phyloP scores from a whole-genome alignment of 2,113 vertebrate species.

The Tinamus guttatus region DNA sequence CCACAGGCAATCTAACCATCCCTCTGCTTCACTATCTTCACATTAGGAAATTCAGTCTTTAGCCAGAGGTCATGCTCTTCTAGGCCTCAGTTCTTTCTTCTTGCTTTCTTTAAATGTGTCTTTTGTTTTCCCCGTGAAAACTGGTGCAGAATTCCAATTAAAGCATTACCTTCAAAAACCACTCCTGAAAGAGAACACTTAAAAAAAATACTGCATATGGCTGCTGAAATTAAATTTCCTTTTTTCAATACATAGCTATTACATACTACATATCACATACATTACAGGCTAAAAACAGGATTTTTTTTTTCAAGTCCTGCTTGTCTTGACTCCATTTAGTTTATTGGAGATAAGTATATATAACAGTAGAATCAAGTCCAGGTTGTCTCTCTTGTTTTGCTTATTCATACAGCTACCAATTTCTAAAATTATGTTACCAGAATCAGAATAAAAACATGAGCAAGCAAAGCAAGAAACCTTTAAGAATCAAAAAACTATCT shows the following conservation, averaged over 20 bases:
- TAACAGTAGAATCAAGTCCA: not conserved
- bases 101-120: not conserved
- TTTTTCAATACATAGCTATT: not conserved
- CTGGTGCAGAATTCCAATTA: not conserved
- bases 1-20: not conserved
- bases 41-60: not conserved
- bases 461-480: not conserved
- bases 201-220: not conserved
- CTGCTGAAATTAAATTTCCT: not conserved
- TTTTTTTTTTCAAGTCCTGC: not conserved
- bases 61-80: not conserved
- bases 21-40: not conserved
- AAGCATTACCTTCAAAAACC: not conserved
- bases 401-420: not conserved
- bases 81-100: not conserved
- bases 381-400: not conserved
- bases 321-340: not conserved
- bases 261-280: not conserved
- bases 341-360: not conserved
- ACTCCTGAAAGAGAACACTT: not conserved
- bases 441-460: not conserved
- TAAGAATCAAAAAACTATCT: not conserved
- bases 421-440: not conserved
- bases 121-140: not conserved
- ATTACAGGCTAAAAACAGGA: not conserved